Base-by-base conservation (phyloP, 2,888 invertebrate genomes). In the Ametastegia equiseti region DNA sequence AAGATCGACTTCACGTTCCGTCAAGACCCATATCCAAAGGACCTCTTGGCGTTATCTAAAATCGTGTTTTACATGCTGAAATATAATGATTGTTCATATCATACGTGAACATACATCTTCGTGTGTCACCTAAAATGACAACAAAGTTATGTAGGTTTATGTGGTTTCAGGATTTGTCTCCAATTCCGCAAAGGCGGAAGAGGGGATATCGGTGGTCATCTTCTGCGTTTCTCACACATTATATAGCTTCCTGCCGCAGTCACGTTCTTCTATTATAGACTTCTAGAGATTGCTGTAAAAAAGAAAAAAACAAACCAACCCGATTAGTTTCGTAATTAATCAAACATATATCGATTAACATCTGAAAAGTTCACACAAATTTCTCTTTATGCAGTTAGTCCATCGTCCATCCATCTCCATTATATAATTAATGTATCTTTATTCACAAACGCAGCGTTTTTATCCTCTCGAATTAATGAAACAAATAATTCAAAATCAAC, bases 121-220 rank as follows among this genome's bases (percentile, higher is more conserved):
- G 80, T 81, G 81, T 85, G 86, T 89, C 89, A 88, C 88, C 89
- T 90, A 88, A 90, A 90, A 90, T 87, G 89, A 88, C 87, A 89
- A 89, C 87, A 88, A 84, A 85, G 85, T 89, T 89, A 88, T 87
- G 86, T 84, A 78, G 84, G 50, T 69, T 83, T 67, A 67, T 67
- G 80, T 42, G 15, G 60, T 27, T 27, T 27, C 30, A 15, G 30
- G 42, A 42, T 30, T 27, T 45, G 45, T 27, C 54, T 83, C 82
- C 82, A 82, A 82, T 84, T 84, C 82, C 83, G 83, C 83, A 60
- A 77, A 82, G 75, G 82, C 83, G 83, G 84, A 84, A 81, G n/a
- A n/a, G n/a, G 82, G 78, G 73, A 57, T 81, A 57, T 75, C 80
- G 30, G 83, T 71, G 80, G 83, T 54, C 81, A 9, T 33, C 39